phyloP scores from a whole-genome alignment of 2,797 vertebrate genomes.

The Pogonophryne albipinna region DNA sequence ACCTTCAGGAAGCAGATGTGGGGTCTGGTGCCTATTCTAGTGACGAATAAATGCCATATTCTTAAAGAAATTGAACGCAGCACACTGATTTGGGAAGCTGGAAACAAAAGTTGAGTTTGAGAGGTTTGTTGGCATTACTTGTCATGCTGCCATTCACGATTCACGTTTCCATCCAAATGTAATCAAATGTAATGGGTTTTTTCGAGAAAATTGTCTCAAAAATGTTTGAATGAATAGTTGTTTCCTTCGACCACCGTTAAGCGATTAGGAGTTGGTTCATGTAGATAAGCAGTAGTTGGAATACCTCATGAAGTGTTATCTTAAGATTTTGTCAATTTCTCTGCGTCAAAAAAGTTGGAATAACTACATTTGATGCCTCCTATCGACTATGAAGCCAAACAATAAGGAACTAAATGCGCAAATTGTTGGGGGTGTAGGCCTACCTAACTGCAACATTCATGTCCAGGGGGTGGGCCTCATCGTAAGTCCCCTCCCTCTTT shows the following conservation, averaged over 20 bases:
- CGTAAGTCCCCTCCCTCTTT: constrained; percentile 3
- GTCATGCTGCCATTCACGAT: neutral
- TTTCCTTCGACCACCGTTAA: too few relatives aligned
- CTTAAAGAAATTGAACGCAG: constrained; percentile 1
- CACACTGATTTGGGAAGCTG: neutral
- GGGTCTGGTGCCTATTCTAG: neutral
- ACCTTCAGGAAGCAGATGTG: neutral
- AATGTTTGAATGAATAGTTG: too few relatives aligned
- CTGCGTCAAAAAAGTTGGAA: neutral
- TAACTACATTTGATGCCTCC: neutral
- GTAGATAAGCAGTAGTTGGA: too few relatives aligned
- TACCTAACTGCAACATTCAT: constrained; percentile 8
- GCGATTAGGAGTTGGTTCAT: too few relatives aligned
- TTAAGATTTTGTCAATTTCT: too few relatives aligned
- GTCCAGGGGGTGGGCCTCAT: constrained; percentile 10
- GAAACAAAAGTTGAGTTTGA: neutral
- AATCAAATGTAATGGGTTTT: too few relatives aligned
- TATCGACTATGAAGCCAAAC: neutral
- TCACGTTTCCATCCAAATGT: too few relatives aligned
- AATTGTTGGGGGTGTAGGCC: neutral
- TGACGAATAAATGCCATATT: constrained; percentile 9
- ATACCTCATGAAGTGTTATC: too few relatives aligned
- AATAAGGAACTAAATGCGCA: neutral
- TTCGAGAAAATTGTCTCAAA: too few relatives aligned
- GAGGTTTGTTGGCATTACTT: neutral